A percentile compares a stretch with the other conserved stretches of the same genome.
phyloP scores from a whole-genome alignment of 2,797 vertebrate genomes.

The Sebastolobus altivelis region DNA sequence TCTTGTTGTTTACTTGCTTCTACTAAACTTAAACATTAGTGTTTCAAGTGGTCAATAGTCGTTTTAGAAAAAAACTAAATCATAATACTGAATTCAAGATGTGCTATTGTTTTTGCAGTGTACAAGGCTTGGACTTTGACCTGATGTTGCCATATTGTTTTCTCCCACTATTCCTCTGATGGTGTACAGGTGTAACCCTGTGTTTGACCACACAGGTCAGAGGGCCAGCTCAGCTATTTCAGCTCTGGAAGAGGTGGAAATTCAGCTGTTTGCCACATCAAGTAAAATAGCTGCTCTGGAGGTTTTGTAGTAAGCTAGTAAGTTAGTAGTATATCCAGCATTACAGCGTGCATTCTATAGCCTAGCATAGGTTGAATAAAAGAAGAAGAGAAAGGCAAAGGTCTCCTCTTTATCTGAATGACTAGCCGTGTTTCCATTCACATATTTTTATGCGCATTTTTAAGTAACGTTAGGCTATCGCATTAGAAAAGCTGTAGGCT shows the following conservation, averaged over 20 bases:
- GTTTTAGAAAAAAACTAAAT: neutral
- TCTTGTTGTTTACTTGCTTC: neutral
- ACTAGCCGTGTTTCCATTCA: no score
- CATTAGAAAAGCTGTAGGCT: no score
- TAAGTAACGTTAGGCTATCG: no score
- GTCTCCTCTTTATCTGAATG: neutral
- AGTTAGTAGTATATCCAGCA: neutral
- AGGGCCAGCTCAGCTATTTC: constrained; percentile 28
- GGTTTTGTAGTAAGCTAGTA: no score
- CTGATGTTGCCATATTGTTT: neutral
- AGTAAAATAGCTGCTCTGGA: constrained; percentile 17
- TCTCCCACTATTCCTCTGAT: neutral
- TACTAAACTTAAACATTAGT: neutral
- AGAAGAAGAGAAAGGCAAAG: neutral
- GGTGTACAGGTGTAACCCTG: neutral
- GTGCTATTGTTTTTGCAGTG: neutral
- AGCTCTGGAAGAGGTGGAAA: constrained; percentile 14
- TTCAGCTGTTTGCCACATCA: constrained; percentile 11
- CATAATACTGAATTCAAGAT: neutral
- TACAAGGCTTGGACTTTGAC: constrained; percentile 1
- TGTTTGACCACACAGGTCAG: constrained; percentile 27
- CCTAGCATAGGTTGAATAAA: neutral
- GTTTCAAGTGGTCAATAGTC: neutral
- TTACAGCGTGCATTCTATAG: no score
- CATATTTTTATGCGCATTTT: no score